Conservation (phyloP, 2,797 vertebrate species). For the Borostomias antarcticus region DNA sequence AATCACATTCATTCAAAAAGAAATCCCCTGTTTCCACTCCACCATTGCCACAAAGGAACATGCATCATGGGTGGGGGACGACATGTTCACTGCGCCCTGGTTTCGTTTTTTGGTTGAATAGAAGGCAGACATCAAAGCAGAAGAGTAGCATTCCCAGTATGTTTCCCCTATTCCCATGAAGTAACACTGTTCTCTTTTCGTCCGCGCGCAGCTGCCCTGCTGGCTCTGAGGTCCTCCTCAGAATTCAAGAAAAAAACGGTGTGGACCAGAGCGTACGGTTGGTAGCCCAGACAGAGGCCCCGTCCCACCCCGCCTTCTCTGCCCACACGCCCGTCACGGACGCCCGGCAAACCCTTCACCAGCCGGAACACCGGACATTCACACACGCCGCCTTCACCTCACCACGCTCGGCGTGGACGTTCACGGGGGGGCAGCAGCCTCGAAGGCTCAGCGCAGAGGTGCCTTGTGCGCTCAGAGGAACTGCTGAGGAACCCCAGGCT, state of each 20-base stretch:
- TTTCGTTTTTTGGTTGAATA: background rate
- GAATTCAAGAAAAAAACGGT: constrained; percentile 93
- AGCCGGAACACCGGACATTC: background rate
- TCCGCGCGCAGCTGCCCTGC: constrained; percentile 75
- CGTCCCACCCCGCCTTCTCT: background rate
- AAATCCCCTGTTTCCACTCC: too few species aligned
- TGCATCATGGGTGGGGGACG: too few species aligned
- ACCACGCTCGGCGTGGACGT: too few species aligned
- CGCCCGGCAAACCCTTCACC: background rate
- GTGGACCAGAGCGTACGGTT: constrained; percentile 92
- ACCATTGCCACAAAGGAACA: too few species aligned
- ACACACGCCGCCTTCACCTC: too few species aligned
- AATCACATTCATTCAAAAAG: too few species aligned
- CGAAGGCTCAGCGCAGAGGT: too few species aligned
- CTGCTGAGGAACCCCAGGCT: too few species aligned
- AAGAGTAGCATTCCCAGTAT: background rate
- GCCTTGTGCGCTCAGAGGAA: too few species aligned
- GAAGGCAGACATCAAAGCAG: background rate
- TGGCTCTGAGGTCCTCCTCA: constrained; percentile 79
- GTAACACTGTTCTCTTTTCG: background rate
- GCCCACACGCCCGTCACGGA: background rate
- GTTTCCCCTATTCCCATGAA: background rate
- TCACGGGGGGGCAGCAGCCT: too few species aligned
- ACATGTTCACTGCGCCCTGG: too few species aligned
- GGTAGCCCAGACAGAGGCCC: constrained; percentile 70